Conservation (phyloP, 2,888 invertebrate species). For the Polietes domitor region DNA sequence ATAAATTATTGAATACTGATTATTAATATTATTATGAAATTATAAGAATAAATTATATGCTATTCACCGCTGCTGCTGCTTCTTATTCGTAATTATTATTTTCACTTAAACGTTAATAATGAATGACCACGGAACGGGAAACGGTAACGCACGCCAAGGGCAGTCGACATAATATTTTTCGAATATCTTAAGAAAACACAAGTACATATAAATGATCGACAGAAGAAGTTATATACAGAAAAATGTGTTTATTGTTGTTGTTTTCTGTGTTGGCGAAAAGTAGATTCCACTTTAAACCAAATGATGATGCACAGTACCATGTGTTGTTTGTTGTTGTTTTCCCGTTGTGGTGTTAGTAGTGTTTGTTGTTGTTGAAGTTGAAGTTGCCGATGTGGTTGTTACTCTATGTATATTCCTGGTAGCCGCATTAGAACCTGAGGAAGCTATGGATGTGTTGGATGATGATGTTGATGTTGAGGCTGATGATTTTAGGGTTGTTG, state of each 20-base stretch:
- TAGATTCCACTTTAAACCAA: slow-evolving; percentile 54
- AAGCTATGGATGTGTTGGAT: slow-evolving; percentile 76
- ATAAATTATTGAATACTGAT: neutral
- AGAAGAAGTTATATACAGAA: slow-evolving; percentile 23
- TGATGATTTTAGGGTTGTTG: slow-evolving; percentile 66
- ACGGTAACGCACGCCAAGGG: neutral
- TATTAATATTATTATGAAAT: neutral
- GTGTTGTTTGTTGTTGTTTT: slow-evolving; percentile 56
- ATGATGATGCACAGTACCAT: slow-evolving; percentile 61
- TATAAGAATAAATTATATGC: slow-evolving; percentile 57
- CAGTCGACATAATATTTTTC: neutral
- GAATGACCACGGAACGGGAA: slow-evolving; percentile 12
- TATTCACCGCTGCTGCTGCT: slow-evolving; percentile 47
- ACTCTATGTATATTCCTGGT: slow-evolving; percentile 73
- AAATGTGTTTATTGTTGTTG: neutral
- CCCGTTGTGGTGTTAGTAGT: slow-evolving; percentile 61
- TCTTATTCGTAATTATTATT: neutral
- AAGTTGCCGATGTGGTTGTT: slow-evolving; percentile 70
- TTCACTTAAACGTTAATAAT: neutral
- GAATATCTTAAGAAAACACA: slow-evolving; percentile 31
- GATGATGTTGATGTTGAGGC: slow-evolving; percentile 74
- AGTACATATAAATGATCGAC: neutral
- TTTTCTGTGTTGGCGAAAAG: neutral
- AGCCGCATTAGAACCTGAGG: slow-evolving; percentile 75
- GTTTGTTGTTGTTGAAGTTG: slow-evolving; percentile 69